phyloP scores from a whole-genome alignment of 2,888 invertebrate species.

The Horisme vitalbata region DNA sequence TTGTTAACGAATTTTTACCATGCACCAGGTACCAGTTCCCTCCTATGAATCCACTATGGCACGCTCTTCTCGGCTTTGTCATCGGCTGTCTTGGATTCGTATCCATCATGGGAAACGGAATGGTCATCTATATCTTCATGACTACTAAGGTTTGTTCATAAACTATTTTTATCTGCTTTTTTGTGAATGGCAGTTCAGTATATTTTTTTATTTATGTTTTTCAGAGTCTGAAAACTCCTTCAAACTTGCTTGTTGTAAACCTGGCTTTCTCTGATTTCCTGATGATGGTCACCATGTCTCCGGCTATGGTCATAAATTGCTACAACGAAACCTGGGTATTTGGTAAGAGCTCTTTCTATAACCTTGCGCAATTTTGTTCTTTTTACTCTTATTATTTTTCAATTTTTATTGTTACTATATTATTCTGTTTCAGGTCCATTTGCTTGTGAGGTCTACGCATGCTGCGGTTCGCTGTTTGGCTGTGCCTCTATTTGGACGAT shows the following conservation, averaged over 20 bases:
- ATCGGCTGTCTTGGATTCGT: slow-evolving; percentile 89
- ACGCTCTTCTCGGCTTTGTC: slow-evolving; percentile 90
- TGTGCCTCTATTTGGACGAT: slow-evolving; percentile 96
- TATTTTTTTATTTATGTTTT: too few relatives aligned
- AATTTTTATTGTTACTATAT: too few relatives aligned
- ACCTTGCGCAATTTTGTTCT: background rate
- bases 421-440: slow-evolving; percentile 89
- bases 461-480: slow-evolving; percentile 94
- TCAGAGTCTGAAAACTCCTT: slow-evolving; percentile 91
- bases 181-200: too few relatives aligned
- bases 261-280: slow-evolving; percentile 95
- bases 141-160: slow-evolving; percentile 82
- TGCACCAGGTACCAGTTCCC: slow-evolving; percentile 91
- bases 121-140: slow-evolving; percentile 89
- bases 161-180: too few relatives aligned
- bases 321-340: slow-evolving; percentile 89
- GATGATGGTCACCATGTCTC: slow-evolving; percentile 93
- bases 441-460: slow-evolving; percentile 93
- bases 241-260: slow-evolving; percentile 95
- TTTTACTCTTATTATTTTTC: too few relatives aligned
- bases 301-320: slow-evolving; percentile 92
- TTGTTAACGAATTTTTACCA: background rate
- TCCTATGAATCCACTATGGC: slow-evolving; percentile 95
- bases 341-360: slow-evolving; percentile 67
- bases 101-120: slow-evolving; percentile 87